These are phyloP conservation scores for Amphipoea lucens DNA, from an alignment of 2,888 invertebrate species.

Conservation along the genomic window DNA sequence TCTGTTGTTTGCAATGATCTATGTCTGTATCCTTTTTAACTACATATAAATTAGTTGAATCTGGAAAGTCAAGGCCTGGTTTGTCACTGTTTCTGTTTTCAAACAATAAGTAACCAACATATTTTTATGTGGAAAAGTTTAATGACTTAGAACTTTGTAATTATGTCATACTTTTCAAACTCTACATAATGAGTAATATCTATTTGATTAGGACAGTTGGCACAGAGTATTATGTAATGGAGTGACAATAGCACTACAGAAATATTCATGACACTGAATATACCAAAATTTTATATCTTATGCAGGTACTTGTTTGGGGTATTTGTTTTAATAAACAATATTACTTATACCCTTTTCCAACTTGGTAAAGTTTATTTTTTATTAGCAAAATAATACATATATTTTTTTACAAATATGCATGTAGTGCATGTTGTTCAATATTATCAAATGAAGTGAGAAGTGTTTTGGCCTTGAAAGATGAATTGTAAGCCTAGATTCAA, in stretches of 20 bases:
- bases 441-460: background rate
- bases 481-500: background rate
- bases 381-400: background rate
- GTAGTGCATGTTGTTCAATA: background rate
- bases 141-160: background rate
- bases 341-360: background rate
- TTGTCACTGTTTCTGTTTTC: background rate
- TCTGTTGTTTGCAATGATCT: conserved; percentile 96
- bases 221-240: conserved; percentile 10
- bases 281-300: background rate
- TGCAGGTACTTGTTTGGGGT: background rate
- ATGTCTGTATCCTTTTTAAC: conserved; percentile 97
- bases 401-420: background rate
- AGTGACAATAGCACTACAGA: conserved; percentile 4
- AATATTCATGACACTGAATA: background rate
- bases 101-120: background rate
- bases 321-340: background rate
- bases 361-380: background rate
- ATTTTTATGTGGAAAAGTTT: background rate
- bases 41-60: background rate
- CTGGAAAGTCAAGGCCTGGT: background rate
- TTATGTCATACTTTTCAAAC: background rate
- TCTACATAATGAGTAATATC: background rate
- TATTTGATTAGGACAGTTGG: background rate
- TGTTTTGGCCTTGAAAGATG: background rate